phyloP scores from a whole-genome alignment of 2,113 vertebrate genomes.

The Strix uralensis region DNA sequence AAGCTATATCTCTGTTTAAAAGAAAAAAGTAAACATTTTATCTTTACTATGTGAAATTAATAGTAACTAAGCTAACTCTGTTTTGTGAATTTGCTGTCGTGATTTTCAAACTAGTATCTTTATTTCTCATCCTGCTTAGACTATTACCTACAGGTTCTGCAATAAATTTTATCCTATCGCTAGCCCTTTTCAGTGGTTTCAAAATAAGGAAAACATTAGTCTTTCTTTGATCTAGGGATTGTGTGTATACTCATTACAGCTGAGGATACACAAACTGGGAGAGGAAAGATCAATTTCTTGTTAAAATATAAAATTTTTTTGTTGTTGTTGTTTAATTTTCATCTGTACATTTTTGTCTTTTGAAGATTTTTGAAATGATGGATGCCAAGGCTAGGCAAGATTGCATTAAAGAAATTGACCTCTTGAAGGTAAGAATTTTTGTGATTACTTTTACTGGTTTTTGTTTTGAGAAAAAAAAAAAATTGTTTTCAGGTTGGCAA shows the following conservation, averaged over 20 bases:
- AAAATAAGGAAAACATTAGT: conserved; percentile 11
- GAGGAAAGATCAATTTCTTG: background rate
- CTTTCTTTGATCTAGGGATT: background rate
- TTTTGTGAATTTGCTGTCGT: background rate
- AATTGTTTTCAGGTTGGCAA: background rate
- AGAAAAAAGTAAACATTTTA: background rate
- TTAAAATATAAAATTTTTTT: background rate
- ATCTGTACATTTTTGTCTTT: background rate
- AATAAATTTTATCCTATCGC: background rate
- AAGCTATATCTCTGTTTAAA: background rate
- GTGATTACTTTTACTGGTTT: background rate
- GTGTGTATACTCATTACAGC: background rate
- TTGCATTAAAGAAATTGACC: conserved; percentile 93
- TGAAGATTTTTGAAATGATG: conserved; percentile 96
- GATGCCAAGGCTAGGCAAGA: conserved; percentile 92
- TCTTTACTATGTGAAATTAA: background rate
- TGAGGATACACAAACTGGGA: background rate
- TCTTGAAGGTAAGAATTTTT: conserved; percentile 84
- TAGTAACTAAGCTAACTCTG: background rate
- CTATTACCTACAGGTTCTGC: background rate
- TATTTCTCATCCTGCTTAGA: background rate
- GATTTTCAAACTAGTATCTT: background rate
- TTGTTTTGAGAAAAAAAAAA: background rate
- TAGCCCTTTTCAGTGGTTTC: background rate
- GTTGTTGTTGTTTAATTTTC: background rate